Conservation (phyloP, 2,113 vertebrate genomes). For the Probosciger aterrimus region DNA sequence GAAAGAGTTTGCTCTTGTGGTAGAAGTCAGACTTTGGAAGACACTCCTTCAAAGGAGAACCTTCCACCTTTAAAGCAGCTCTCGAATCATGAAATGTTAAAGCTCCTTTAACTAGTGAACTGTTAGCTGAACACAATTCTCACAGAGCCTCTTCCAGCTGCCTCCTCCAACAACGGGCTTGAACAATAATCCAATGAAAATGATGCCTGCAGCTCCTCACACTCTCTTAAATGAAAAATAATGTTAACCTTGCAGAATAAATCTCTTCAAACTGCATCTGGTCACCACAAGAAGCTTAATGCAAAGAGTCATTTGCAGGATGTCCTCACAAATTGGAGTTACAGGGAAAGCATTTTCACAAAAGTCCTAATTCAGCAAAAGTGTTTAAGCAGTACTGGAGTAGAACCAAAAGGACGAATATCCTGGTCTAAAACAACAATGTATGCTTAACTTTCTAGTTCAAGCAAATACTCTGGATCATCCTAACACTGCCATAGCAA, state of each 20-base stretch:
- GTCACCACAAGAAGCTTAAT: not conserved
- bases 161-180: not conserved
- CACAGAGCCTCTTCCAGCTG: not conserved
- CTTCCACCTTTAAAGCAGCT: not conserved
- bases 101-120: not conserved
- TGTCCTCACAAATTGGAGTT: not conserved
- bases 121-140: not conserved
- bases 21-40: not conserved
- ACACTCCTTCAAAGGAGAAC: not conserved
- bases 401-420: not conserved
- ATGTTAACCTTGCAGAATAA: not conserved
- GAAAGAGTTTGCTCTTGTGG: not conserved
- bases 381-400: not conserved
- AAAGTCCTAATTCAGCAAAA: not conserved
- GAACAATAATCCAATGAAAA: not conserved
- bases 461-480: not conserved
- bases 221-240: not conserved
- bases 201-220: not conserved
- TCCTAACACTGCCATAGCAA: not conserved
- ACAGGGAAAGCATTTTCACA: not conserved
- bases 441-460: not conserved
- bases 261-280: not conserved
- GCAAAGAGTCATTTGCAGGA: not conserved
- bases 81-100: not conserved
- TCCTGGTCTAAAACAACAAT: not conserved